Base-by-base conservation (phyloP, 1,140 invertebrate species). In the Coenobita brevimanus region DNA sequence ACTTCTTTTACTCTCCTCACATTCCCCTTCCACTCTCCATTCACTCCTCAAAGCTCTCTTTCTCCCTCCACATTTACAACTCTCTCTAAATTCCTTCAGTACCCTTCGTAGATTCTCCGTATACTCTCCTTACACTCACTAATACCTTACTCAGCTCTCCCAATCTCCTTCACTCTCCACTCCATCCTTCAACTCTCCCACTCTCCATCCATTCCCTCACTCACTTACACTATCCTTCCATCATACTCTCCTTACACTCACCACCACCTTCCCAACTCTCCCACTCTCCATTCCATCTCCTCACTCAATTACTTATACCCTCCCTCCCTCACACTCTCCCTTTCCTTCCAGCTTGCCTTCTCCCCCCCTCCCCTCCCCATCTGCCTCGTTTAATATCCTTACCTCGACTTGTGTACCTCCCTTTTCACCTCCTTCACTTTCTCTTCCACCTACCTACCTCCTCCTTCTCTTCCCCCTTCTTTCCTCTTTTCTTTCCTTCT, bases 371-470 rank as follows among this genome's bases (percentile, higher is more conserved):
- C 64, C 6, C 4, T 67, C 64, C 6, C 30, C 30, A n/a, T 10
- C 64, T 24, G 8, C 54, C 54, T n/a, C n/a, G 13, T 57, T n/a
- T 57, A 10, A 10, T n/a, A 13, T 57, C 54, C 13, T 57, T 57
- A 10, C 54, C 13, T 57, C n/a, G 13, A 10, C 13, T 57, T n/a
- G 10, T 57, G 13, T 57, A 10, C 54, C n/a, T 13, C 13, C 54
- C 54, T n/a, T n/a, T 57, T 57, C n/a, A 10, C 54, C 64, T 67
- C 64, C 64, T 67, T 67, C n/a, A n/a, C 54, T 57, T 57, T 57
- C 54, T n/a, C n/a, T 57, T 57, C 54, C n/a, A 13, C n/a, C 13
- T 57, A 10, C n/a, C 54, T 57, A 13, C 54, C 54, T n/a, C 54
- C n/a, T 57, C n/a, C 10, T 13, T 13, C 54, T n/a, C n/a, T n/a